These are phyloP conservation scores for Drosophila neocordata DNA, from an alignment of 1,140 invertebrate genomes.

Conservation along the genomic window DNA sequence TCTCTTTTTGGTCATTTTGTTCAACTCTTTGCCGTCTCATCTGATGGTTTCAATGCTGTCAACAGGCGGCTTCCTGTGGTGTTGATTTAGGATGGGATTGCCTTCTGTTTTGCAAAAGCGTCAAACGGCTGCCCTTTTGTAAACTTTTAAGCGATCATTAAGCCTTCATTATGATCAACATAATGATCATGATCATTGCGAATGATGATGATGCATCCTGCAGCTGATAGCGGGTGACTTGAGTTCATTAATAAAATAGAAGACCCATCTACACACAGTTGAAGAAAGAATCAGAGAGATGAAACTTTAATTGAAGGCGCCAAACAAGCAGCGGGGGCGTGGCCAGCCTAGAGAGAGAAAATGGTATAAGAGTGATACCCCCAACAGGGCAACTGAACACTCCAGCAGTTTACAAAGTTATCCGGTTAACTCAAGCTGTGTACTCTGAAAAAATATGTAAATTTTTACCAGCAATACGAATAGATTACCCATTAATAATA, in stretches of 20 bases:
- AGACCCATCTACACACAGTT: neutral
- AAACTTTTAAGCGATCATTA: constrained; percentile 18
- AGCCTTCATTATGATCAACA: constrained; percentile 5
- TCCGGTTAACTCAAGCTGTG: constrained; percentile 15
- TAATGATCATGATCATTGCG: neutral
- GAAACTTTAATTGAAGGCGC: constrained; percentile 65
- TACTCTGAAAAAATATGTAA: neutral
- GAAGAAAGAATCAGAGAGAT: neutral
- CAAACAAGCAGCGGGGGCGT: constrained; percentile 49
- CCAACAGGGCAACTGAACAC: neutral
- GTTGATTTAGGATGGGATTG: neutral
- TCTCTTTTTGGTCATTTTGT: neutral
- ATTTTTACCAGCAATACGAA: neutral
- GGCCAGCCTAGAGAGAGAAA: constrained; percentile 20
- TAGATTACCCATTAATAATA: neutral
- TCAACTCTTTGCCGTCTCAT: no score
- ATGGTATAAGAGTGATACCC: constrained; percentile 12
- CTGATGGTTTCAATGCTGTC: neutral
- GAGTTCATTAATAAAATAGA: constrained; percentile 24
- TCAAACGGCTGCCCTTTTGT: constrained; percentile 27
- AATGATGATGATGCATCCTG: constrained; percentile 17
- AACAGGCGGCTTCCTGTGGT: constrained; percentile 34
- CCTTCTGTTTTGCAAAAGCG: constrained; percentile 7
- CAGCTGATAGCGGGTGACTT: constrained; percentile 26
- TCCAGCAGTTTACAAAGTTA: constrained; percentile 15